phyloP scores from a whole-genome alignment of 92 coral and sea anemone genomes.

The Porites rus region DNA sequence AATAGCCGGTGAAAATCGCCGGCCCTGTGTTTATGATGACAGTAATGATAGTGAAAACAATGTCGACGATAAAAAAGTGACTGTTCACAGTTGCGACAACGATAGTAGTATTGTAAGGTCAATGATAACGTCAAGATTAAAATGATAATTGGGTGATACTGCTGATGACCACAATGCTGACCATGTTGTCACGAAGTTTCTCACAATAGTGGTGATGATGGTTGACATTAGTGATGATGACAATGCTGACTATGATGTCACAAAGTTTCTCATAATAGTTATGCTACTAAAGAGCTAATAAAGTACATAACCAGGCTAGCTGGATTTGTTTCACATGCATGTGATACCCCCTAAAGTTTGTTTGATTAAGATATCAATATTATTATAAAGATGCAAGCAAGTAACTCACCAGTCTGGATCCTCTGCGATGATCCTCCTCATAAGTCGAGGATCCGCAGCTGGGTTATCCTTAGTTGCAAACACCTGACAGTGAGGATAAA shows the following conservation, averaged over 20 bases:
- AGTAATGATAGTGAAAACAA: not conserved
- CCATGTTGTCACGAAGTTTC: too few species aligned
- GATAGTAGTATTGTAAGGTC: not conserved
- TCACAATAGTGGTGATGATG: too few species aligned
- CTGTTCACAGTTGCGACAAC: not conserved
- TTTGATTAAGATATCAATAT: too few species aligned
- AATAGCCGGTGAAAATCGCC: too few species aligned
- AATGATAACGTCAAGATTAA: not conserved
- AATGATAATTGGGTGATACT: not conserved
- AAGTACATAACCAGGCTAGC: too few species aligned
- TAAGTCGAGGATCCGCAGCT: conserved; percentile 96
- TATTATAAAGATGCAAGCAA: not conserved
- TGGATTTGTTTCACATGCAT: too few species aligned
- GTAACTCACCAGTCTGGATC: conserved; percentile 93
- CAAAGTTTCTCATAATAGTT: too few species aligned
- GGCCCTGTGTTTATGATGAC: not conserved
- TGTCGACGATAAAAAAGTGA: not conserved
- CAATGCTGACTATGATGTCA: too few species aligned
- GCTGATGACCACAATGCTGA: too few species aligned
- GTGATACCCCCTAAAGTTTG: too few species aligned
- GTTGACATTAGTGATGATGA: too few species aligned
- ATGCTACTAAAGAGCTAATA: too few species aligned
- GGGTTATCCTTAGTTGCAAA: conserved; percentile 85
- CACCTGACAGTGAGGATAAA: conserved; percentile 47
- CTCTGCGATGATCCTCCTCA: conserved; percentile 98